Percentiles rank a stretch among this genome's conserved stretches.
These are phyloP conservation scores for Okamejei kenojei DNA, from an alignment of 2,797 vertebrate genomes.

Conservation along the genomic window DNA sequence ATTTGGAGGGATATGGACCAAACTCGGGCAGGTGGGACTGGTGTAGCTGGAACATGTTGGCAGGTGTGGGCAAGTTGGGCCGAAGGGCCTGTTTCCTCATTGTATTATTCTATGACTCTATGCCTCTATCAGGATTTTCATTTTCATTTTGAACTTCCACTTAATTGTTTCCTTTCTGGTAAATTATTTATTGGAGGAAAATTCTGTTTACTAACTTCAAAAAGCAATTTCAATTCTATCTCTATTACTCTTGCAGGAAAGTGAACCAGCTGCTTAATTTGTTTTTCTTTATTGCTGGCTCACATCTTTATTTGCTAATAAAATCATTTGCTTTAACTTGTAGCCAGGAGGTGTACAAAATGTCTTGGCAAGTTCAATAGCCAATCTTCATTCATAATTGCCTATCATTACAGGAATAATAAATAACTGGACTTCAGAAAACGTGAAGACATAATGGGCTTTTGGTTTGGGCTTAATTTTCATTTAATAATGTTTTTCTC, in stretches of 20 bases:
- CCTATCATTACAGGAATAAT: not conserved
- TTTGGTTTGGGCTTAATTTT: not conserved
- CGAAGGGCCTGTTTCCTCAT: too few relatives aligned
- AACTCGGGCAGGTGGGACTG: too few relatives aligned
- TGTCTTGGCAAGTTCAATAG: not conserved
- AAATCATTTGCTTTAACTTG: too few relatives aligned
- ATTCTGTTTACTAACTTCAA: not conserved
- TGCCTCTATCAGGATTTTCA: not conserved
- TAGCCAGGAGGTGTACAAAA: not conserved
- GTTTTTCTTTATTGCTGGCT: not conserved
- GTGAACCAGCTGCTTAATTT: not conserved
- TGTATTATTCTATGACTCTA: too few relatives aligned
- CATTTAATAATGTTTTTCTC: not conserved
- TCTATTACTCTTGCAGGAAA: not conserved
- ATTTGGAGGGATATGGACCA: too few relatives aligned
- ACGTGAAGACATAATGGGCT: not conserved
- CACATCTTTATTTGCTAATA: not conserved
- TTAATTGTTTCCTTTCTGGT: not conserved
- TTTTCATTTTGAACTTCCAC: not conserved
- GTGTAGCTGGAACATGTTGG: too few relatives aligned
- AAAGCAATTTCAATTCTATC: not conserved
- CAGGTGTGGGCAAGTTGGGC: too few relatives aligned
- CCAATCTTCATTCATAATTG: not conserved
- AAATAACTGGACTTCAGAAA: not conserved
- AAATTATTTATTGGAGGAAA: not conserved